Percentiles rank a stretch among this genome's conserved stretches.
Evolutionary conservation across 2,888 invertebrate species (phyloP).

Genomic region (Thymelicus acteon): DNA sequence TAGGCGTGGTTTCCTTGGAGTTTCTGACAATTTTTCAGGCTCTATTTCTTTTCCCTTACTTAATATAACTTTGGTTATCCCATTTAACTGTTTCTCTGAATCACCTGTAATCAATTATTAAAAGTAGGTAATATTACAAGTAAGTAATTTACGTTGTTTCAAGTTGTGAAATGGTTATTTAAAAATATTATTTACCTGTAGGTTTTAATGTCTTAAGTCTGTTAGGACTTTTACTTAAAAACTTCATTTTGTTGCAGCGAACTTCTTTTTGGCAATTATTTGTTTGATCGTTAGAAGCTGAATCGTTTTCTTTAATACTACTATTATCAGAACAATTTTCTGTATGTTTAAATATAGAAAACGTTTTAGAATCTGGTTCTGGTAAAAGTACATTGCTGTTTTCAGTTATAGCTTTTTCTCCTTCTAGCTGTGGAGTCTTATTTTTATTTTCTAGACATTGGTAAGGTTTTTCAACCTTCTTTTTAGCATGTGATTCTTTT

Average conservation of each 20-base stretch:
- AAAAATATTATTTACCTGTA: not conserved
- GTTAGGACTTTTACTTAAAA: conserved; percentile 2
- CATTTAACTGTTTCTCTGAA: conserved; percentile 47
- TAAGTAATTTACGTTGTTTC: not conserved
- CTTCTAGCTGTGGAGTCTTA: not conserved
- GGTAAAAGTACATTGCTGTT: not conserved
- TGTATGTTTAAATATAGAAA: not conserved
- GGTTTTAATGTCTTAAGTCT: conserved; percentile 1
- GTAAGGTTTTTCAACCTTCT: not conserved
- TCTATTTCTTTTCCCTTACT: conserved; percentile 48
- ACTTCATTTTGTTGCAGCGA: not conserved
- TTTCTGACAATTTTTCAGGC: conserved; percentile 38
- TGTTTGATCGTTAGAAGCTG: not conserved
- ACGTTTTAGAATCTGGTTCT: not conserved
- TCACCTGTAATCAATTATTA: conserved; percentile 21
- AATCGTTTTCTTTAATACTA: conserved; percentile 8
- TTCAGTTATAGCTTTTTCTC: not conserved
- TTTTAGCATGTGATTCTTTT: conserved; percentile 4
- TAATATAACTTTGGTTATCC: conserved; percentile 56
- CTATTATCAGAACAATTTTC: conserved; percentile 1
- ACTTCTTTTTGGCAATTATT: not conserved
- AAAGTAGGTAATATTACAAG: not conserved
- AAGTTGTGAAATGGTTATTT: not conserved
- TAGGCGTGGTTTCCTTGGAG: conserved; percentile 50
- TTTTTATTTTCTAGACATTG: not conserved